Evolutionary conservation across 1,140 invertebrate genomes (phyloP), one percentile per base, ranked within the genome.

Genomic region (Eufriesea mexicana): DNA sequence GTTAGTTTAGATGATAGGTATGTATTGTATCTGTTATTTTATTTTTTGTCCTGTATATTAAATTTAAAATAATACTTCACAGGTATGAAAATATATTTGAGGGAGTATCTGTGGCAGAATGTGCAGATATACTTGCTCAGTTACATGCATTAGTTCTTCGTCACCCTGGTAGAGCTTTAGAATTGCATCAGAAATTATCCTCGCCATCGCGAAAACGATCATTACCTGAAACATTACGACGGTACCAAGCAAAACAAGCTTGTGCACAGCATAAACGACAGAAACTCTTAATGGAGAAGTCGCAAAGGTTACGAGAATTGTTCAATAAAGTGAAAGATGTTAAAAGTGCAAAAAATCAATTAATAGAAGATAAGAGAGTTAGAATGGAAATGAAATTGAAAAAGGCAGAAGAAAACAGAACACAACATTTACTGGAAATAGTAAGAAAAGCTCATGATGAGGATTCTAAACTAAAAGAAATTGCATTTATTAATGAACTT

Each of bases 371-470:
- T 89, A 97, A 97, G 79, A 96, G 97, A 51, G 92, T 96, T n/a
- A 95, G 97, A 84, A 97, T 99, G 95, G 97, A 99, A 91, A 95
- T 96, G 87, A 97, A 98, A 88, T 94, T 99, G 74, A 97, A 98
- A 89, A 96, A 97, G 85, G 99, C 99, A 1, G 98, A 98, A 75
- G 98, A 99, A 90, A 99, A 99, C 91, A 95, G 99, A 35, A 97
- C 97, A 74, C 95, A 97, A 87, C 95, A 97, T 92, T 92, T 98
- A 47, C 94, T 97, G 90, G 97, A 97, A 83, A 98, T 99, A 86
- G 97, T 99, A 4, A 96, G 97, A 78, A 99, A 99, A 93, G 99
- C 99, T 5, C 98, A 99, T 89, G 99, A 99, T 90, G 99, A 99
- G 93, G 98, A 99, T 87, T 98, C 98, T 64, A 99, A 99, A 94